Conservation (phyloP, 2,888 invertebrate genomes). For the Drosophila yooni region DNA sequence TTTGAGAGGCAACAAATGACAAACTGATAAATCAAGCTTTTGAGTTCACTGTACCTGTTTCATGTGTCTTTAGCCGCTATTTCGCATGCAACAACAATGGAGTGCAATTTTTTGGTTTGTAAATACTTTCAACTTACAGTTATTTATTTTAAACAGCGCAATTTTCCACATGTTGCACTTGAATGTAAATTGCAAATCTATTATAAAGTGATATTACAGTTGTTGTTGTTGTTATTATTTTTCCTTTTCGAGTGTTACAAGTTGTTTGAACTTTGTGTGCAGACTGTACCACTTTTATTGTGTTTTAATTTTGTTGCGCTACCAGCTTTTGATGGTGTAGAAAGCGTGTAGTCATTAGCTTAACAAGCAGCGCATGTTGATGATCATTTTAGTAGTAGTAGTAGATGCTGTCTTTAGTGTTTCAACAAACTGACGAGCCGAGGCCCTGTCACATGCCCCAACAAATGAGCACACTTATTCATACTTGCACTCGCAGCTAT, state of each 20-base stretch:
- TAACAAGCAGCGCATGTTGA: conserved; percentile 63
- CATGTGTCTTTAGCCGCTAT: conserved; percentile 17
- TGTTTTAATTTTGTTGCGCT: not conserved
- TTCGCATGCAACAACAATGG: conserved; percentile 35
- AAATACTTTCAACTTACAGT: not conserved
- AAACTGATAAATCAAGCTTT: conserved; percentile 37
- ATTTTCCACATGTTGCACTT: conserved; percentile 18
- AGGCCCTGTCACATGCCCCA: conserved; percentile 63
- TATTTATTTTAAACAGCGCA: not conserved
- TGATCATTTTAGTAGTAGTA: conserved; percentile 26
- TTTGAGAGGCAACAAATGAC: conserved; percentile 28
- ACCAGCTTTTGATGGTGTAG: conserved; percentile 43
- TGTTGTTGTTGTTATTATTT: not conserved
- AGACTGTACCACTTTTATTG: conserved; percentile 52
- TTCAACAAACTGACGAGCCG: conserved; percentile 55
- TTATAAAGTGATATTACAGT: conserved; percentile 3
- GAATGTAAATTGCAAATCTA: conserved; percentile 1
- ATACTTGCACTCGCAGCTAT: conserved; percentile 25
- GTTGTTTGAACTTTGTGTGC: conserved; percentile 28
- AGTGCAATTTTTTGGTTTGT: conserved; percentile 7
- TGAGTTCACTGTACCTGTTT: conserved; percentile 47
- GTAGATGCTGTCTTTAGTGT: conserved; percentile 30
- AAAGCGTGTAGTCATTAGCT: conserved; percentile 70
- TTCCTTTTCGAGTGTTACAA: not conserved
- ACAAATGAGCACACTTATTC: conserved; percentile 3